Percentiles rank a stretch among this genome's conserved stretches.
Evolutionary conservation across 2,113 vertebrate genomes (phyloP).

Genomic region (Phaethornis superciliosus): DNA sequence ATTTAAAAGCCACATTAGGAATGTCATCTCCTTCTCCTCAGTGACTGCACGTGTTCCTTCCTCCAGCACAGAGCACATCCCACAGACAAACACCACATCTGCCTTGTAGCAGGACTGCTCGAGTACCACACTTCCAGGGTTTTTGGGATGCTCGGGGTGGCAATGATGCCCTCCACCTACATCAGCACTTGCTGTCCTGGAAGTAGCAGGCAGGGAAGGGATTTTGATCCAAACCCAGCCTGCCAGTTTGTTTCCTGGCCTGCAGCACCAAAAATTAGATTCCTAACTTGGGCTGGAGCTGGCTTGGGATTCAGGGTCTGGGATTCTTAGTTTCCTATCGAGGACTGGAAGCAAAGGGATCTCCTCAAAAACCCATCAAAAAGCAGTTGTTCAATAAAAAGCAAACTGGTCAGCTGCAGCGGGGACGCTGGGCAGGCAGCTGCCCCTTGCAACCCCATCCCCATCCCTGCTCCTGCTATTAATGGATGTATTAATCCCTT

Average conservation of each 20-base stretch:
- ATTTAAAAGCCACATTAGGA: neutral
- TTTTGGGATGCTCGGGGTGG: neutral
- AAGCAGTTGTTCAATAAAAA: neutral
- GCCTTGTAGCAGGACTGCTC: accelerated
- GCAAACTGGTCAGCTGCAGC: neutral
- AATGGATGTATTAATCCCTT: no score
- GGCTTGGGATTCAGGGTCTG: neutral
- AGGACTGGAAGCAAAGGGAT: neutral
- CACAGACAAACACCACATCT: accelerated
- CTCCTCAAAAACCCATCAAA: neutral
- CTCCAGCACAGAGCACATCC: neutral
- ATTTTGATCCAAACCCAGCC: neutral
- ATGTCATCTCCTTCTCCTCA: neutral
- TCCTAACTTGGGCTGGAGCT: neutral
- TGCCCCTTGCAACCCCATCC: no score
- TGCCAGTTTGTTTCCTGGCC: neutral
- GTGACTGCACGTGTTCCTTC: accelerated
- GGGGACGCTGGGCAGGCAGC: neutral
- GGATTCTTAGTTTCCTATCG: no score
- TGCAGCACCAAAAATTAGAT: neutral
- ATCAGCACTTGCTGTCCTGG: neutral
- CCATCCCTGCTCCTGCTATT: no score
- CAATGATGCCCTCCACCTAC: no score
- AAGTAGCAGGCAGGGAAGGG: neutral
- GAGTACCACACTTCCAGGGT: no score